phyloP scores from a whole-genome alignment of 2,113 vertebrate species.

The Oreotragus oreotragus region DNA sequence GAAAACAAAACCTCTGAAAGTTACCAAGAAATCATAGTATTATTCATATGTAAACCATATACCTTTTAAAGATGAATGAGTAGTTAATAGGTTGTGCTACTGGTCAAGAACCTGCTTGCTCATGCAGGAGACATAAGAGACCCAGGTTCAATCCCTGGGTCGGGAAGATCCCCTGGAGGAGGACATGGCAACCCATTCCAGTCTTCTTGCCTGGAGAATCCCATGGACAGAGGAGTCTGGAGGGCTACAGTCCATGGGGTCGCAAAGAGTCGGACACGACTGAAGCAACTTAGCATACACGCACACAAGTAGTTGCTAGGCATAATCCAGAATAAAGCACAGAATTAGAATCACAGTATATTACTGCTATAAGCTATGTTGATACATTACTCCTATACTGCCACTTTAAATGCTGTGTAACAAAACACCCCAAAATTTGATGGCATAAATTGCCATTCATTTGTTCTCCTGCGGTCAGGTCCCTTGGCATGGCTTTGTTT shows the following conservation, averaged over 20 bases:
- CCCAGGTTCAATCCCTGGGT: not conserved
- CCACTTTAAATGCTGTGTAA: not conserved
- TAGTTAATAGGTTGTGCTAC: not conserved
- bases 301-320: not conserved
- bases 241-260: not conserved
- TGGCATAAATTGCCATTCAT: not conserved
- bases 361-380: not conserved
- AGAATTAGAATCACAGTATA: not conserved
- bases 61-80: not conserved
- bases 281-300: not conserved
- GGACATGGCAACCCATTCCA: not conserved
- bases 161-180: not conserved
- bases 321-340: not conserved
- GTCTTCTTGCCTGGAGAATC: not conserved
- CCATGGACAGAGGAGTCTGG: not conserved
- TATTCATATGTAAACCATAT: not conserved
- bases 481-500: not conserved
- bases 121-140: not conserved
- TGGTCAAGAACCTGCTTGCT: not conserved
- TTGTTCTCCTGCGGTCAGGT: not conserved
- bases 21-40: not conserved
- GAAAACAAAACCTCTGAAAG: not conserved
- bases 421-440: not conserved
- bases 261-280: fast-evolving
- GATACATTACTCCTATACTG: not conserved